Evolutionary conservation across 2,113 vertebrate genomes (phyloP), one percentile per base, ranked within the genome.

Genomic region (Toxotes jaculatrix): DNA sequence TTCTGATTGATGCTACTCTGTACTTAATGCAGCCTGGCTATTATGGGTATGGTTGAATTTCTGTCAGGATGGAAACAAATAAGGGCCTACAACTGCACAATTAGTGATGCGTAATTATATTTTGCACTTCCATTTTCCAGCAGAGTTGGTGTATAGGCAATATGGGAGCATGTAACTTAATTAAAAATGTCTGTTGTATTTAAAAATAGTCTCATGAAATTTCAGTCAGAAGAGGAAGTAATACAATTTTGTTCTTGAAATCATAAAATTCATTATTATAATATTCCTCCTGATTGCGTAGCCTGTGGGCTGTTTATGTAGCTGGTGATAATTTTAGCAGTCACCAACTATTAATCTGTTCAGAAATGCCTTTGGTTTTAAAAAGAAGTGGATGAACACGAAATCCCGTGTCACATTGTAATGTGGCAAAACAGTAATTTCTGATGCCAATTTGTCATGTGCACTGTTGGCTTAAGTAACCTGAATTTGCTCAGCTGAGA

Each of bases 31-130:
- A 43, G 59, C 47, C 67, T 14, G 19, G 27, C 2, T 21, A 19
- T 36, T 61, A 65, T 53, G 43, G 65, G 49, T 47, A 23, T 3
- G 16, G 66, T 64, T 65, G 32, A 70, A 75, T 80, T 85, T 78
- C 69, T 76, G 53, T 82, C 59, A 51, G 65, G 34, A 79, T 81
- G 68, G 81, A 90, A 82, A 91, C 74, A 40, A 84, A 74, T 70
- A 51, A 61, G 7, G 53, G 19, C 13, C 11, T 27, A 14, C 23
- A 45, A 62, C 3, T 45, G 43, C 32, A 71, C 73, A 70, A 76
- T 84, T 82, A 69, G 61, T 27, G 14, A 12, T 12, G 16, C 16
- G 1, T 69, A 84, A 82, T 86, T 79, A 21, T 45, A 63, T 83
- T 84, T 82, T 66, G 42, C 12, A 17, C 13, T 80, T 63, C 53